These are phyloP conservation scores for Lumbricus terrestris DNA, from an alignment of 2,888 invertebrate species.

Conservation along the genomic window DNA sequence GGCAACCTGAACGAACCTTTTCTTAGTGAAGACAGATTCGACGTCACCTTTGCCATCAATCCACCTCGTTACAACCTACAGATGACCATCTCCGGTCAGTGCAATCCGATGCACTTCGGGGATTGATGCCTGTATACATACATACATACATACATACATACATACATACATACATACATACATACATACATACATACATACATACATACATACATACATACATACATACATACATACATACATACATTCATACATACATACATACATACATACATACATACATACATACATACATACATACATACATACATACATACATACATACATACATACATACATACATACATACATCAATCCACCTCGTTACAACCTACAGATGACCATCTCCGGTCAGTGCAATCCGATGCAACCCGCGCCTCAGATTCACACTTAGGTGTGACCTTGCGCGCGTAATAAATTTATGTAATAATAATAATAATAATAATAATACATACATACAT, in stretches of 20 bases:
- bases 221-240: no score
- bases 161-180: no score
- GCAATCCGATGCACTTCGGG: neutral
- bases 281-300: neutral
- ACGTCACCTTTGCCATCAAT: conserved; percentile 27
- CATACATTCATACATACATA: no score
- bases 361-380: conserved; percentile 19
- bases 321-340: neutral
- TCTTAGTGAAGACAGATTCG: conserved; percentile 26
- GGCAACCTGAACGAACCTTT: conserved; percentile 37
- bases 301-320: neutral
- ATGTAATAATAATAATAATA: no score
- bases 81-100: conserved; percentile 15
- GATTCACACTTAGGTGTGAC: no score
- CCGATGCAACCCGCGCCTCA: no score
- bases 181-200: no score
- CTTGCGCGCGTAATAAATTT: no score
- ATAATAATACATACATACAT: conserved; percentile 15
- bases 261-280: no score
- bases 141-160: no score
- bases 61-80: conserved; percentile 25
- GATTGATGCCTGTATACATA: neutral
- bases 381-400: conserved; percentile 13
- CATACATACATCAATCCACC: neutral
- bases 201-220: no score